Evolutionary conservation across 2,888 invertebrate genomes (phyloP), one percentile per base, ranked within the genome.

Genomic region (Choristoneura rosaceana): DNA sequence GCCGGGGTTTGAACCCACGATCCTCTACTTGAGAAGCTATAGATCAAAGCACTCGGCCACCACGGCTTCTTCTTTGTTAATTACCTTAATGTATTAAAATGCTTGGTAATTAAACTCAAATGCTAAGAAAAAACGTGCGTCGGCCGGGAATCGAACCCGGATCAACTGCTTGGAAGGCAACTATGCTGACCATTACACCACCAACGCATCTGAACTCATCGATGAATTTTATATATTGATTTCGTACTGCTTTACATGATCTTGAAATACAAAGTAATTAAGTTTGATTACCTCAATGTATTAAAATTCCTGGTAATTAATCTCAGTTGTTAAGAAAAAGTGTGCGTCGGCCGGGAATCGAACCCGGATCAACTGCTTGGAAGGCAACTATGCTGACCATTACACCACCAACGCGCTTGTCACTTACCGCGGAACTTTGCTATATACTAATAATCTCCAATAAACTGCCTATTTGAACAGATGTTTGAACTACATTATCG

Each of bases 101-200:
- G 5, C 4, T 0, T 7, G n/a, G 8, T 17, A 52, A 17, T 17
- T 17, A 47, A 47, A 3, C 12, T 43, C 10, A 43, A 12, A 3
- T 43, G 10, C 10, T 52, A 17, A 52, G 9, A 17, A 17, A 52
- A 52, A 52, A 17, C 17, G 52, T 52, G 52, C 52, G 55, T 25
- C 55, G 52, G 79, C 79, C 81, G 81, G 76, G 81, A 81, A 81
- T 81, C 81, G 94, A 94, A 94, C 94, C 92, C 94, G 94, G 94
- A 94, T 94, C 94, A 94, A 94, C 94, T 94, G 94, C 94, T 94
- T 94, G 94, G 94, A 94, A 94, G 94, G 93, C 94, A 94, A 94
- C 94, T 94, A 94, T 94, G 94, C 94, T 94, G 92, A 94, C 94
- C 94, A 94, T 94, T 94, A 94, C 94, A 94, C 94, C 94, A 94